These are phyloP conservation scores for Porites cylindrica DNA, from an alignment of 92 coral and sea anemone species.

Conservation along the genomic window DNA sequence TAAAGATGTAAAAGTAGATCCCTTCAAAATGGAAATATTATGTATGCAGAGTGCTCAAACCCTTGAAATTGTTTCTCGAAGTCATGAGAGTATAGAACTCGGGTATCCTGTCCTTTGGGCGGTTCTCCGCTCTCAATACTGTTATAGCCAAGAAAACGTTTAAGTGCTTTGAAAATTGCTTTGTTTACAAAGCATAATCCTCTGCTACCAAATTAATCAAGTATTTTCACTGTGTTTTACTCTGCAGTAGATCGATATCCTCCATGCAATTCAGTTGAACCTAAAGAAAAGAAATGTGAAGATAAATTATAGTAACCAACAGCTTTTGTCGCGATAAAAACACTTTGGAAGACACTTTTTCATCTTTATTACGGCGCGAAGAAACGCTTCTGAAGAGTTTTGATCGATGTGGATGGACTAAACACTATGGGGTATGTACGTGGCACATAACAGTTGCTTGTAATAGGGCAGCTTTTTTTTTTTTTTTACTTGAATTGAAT, in stretches of 20 bases:
- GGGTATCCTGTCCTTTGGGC: background rate
- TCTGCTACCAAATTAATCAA: slow-evolving; percentile 68
- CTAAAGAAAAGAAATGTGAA: slow-evolving; percentile 44
- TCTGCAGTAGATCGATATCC: slow-evolving; percentile 37
- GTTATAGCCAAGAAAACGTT: background rate
- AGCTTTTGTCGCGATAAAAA: slow-evolving; percentile 44
- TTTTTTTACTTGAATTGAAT: slow-evolving; percentile 55
- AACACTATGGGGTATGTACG: slow-evolving; percentile 73
- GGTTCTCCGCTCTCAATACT: background rate
- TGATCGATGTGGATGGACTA: slow-evolving; percentile 76
- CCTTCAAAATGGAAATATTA: background rate
- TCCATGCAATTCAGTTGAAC: slow-evolving; percentile 69
- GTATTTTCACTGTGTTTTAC: slow-evolving; percentile 64
- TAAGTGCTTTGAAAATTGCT: background rate
- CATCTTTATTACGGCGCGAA: slow-evolving; percentile 50
- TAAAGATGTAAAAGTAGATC: slow-evolving; percentile 4
- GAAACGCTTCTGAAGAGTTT: slow-evolving; percentile 44
- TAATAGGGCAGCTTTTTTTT: slow-evolving; percentile 43
- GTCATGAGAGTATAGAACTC: background rate
- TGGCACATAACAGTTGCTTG: slow-evolving; percentile 53
- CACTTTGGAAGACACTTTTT: slow-evolving; percentile 67
- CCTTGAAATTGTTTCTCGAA: background rate
- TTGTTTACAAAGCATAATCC: slow-evolving; percentile 17
- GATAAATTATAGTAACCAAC: slow-evolving; percentile 49
- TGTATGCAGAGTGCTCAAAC: slow-evolving; percentile 11